Percentiles rank a stretch among this genome's conserved stretches.
Conservation (phyloP, 1,140 invertebrate genomes). For the Lepidurus arcticus region DNA sequence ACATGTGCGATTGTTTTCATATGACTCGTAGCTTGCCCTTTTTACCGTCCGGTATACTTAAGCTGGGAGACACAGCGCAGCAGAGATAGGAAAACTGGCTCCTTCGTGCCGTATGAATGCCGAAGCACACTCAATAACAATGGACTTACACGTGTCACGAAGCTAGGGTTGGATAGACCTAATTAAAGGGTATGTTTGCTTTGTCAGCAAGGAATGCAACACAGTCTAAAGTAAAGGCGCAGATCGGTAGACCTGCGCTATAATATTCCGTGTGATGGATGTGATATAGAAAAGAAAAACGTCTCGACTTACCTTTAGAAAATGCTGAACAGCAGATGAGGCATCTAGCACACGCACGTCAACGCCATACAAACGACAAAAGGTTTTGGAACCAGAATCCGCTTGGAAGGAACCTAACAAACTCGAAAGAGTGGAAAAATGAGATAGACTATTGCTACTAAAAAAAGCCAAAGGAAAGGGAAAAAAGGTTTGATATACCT, state of each 20-base stretch:
- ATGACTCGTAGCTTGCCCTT: background rate
- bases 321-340: background rate
- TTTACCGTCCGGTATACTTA: background rate
- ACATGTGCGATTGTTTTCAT: constrained; percentile 19
- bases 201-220: too few relatives aligned
- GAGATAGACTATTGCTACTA: background rate
- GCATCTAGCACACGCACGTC: constrained; percentile 6
- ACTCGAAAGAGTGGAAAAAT: background rate
- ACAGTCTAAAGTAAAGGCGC: too few relatives aligned
- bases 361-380: constrained; percentile 11
- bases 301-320: background rate
- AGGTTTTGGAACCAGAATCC: background rate
- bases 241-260: too few relatives aligned
- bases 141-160: too few relatives aligned
- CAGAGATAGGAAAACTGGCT: background rate
- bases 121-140: too few relatives aligned
- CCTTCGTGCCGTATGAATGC: too few relatives aligned
- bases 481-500: background rate
- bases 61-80: background rate
- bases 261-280: background rate
- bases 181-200: too few relatives aligned
- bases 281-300: background rate
- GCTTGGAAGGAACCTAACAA: background rate
- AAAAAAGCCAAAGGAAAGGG: background rate
- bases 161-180: too few relatives aligned